Conservation (phyloP, 2,113 vertebrate species). For the Martes martes region DNA sequence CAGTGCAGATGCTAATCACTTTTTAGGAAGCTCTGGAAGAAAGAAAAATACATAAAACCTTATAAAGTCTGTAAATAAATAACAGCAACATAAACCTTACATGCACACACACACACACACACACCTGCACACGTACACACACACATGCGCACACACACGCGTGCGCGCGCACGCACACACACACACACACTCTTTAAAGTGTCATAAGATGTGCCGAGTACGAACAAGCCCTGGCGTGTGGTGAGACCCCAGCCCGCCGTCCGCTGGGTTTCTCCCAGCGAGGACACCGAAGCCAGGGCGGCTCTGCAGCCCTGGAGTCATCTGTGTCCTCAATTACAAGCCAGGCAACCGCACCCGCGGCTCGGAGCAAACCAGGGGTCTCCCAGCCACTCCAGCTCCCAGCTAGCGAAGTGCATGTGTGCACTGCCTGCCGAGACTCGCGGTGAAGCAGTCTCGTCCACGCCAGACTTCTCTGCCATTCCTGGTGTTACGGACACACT, state of each 20-base stretch:
- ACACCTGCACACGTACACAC: not conserved
- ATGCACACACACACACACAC: not conserved
- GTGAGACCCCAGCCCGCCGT: slow-evolving; percentile 62
- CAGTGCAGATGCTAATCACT: slow-evolving; percentile 87
- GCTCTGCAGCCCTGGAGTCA: slow-evolving; percentile 35
- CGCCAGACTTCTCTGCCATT: slow-evolving; percentile 63
- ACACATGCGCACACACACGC: not conserved
- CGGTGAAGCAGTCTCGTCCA: slow-evolving; percentile 69
- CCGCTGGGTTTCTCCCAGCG: slow-evolving; percentile 48
- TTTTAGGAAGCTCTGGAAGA: slow-evolving; percentile 87
- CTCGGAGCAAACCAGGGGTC: slow-evolving; percentile 66
- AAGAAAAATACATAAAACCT: slow-evolving; percentile 83
- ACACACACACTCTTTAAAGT: slow-evolving; percentile 74
- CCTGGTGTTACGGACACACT: slow-evolving; percentile 74
- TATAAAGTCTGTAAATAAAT: slow-evolving; percentile 87
- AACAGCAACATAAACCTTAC: slow-evolving; percentile 76
- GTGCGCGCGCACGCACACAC: not conserved
- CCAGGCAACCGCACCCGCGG: slow-evolving; percentile 72
- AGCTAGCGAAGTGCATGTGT: slow-evolving; percentile 51
- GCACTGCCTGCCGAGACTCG: slow-evolving; percentile 68
- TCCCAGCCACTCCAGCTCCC: slow-evolving; percentile 75
- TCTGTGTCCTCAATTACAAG: slow-evolving; percentile 44
- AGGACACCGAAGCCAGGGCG: not conserved
- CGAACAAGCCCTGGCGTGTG: slow-evolving; percentile 73
- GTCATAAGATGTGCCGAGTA: slow-evolving; percentile 78